A percentile compares a stretch with the other conserved stretches of the same genome.
These are phyloP conservation scores for Labia minor DNA, from an alignment of 2,888 invertebrate genomes.

Conservation along the genomic window DNA sequence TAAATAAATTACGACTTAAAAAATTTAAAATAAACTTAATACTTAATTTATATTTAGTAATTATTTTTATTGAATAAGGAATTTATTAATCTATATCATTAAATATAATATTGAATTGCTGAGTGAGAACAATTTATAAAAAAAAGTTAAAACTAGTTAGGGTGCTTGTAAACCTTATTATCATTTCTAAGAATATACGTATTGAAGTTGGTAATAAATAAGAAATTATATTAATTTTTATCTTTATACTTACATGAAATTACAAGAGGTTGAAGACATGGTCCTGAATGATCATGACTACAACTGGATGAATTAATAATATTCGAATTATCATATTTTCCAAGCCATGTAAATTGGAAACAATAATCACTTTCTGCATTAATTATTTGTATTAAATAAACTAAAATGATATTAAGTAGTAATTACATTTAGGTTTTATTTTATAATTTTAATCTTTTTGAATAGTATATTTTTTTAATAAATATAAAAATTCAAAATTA, in stretches of 20 bases:
- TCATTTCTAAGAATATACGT: no score
- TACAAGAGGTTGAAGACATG: conserved; percentile 52
- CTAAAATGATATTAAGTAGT: neutral
- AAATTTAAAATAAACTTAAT: no score
- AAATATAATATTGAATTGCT: no score
- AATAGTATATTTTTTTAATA: neutral
- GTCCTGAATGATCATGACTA: conserved; percentile 36
- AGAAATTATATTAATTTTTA: no score
- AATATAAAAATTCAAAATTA: neutral
- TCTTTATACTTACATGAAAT: conserved; percentile 52
- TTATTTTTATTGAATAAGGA: no score
- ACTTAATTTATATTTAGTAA: no score
- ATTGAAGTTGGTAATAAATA: no score
- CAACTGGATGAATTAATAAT: conserved; percentile 45
- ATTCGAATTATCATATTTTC: conserved; percentile 47
- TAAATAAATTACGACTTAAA: no score
- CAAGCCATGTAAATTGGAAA: conserved; percentile 59
- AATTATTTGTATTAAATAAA: neutral
- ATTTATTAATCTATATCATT: no score
- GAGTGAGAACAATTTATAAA: no score
- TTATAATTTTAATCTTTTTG: neutral
- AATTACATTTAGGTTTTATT: neutral
- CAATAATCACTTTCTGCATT: conserved; percentile 36
- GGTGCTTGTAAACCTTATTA: no score
- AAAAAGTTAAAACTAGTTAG: no score